Conservation (phyloP, 2,888 invertebrate genomes). For the Lochmaea crataegi region DNA sequence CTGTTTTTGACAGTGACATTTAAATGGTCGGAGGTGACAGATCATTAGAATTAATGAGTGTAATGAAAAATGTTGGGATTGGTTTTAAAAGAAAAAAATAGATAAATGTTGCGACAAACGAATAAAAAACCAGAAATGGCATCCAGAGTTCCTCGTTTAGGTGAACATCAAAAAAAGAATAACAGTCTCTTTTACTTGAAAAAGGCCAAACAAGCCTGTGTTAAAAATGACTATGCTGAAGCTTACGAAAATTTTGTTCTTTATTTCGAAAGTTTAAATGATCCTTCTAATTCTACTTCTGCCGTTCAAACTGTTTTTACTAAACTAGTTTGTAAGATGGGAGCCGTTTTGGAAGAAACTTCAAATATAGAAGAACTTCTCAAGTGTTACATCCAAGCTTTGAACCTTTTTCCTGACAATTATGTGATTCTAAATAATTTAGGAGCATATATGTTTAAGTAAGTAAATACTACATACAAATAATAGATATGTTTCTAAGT, state of each 20-base stretch:
- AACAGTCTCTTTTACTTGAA: conserved; percentile 47
- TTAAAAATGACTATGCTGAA: conserved; percentile 46
- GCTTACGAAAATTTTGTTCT: conserved; percentile 52
- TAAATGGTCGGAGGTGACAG: conserved; percentile 14
- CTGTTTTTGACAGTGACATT: conserved; percentile 22
- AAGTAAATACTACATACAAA: conserved; percentile 41
- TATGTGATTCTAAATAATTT: conserved; percentile 66
- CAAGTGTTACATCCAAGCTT: conserved; percentile 62
- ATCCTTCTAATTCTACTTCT: conserved; percentile 44
- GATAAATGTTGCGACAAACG: conserved; percentile 4
- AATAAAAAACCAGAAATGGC: conserved; percentile 33
- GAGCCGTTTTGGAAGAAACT: conserved; percentile 55
- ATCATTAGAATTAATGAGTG: conserved; percentile 15
- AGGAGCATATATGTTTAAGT: conserved; percentile 68
- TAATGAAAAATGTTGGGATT: conserved; percentile 6
- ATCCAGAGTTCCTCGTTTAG: conserved; percentile 48
- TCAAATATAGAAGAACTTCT: conserved; percentile 60
- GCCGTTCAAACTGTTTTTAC: conserved; percentile 51
- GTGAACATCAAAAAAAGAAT: conserved; percentile 44
- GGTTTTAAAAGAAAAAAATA: conserved; percentile 2
- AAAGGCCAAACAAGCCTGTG: conserved; percentile 49
- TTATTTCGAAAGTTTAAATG: conserved; percentile 51
- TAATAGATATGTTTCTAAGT: background rate
- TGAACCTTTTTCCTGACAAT: conserved; percentile 66
- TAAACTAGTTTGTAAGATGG: conserved; percentile 50